A percentile compares a stretch with the other conserved stretches of the same genome.
These are phyloP conservation scores for Himalopsyche tibetana DNA, from an alignment of 2,888 invertebrate species.

Conservation along the genomic window DNA sequence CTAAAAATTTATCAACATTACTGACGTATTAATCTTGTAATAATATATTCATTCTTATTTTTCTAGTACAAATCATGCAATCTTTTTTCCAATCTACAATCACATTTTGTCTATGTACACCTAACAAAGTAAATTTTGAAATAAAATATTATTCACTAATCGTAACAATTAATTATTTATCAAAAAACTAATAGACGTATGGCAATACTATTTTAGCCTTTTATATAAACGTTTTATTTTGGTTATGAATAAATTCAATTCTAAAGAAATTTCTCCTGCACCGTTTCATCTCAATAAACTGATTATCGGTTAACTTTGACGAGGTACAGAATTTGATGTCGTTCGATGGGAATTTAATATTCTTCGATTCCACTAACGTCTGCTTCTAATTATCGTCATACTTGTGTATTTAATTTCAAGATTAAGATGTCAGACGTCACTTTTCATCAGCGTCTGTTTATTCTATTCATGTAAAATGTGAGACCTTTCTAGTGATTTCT, in stretches of 20 bases:
- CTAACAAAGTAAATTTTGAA: constrained; percentile 60
- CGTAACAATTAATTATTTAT: constrained; percentile 56
- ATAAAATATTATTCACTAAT: constrained; percentile 57
- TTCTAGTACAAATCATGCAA: constrained; percentile 49
- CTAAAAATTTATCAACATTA: constrained; percentile 64
- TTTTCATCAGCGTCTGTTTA: no score
- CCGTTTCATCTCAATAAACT: constrained; percentile 17
- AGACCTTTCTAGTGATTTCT: neutral
- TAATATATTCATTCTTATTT: constrained; percentile 48
- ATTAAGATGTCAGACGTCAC: no score
- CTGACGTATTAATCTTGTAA: constrained; percentile 55
- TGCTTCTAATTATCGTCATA: no score
- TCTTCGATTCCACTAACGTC: no score
- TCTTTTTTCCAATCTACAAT: constrained; percentile 47
- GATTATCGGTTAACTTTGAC: constrained; percentile 19
- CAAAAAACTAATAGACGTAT: constrained; percentile 60
- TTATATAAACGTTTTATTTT: constrained; percentile 44
- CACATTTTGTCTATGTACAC: constrained; percentile 63
- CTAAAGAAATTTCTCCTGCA: constrained; percentile 23
- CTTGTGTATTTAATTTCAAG: no score
- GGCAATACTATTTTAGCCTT: constrained; percentile 59
- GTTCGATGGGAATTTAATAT: no score
- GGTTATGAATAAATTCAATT: constrained; percentile 37
- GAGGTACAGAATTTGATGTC: neutral
- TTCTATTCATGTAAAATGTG: no score